Percentiles rank a stretch among this genome's conserved stretches.
These are phyloP conservation scores for Drosophila seguyi DNA, from an alignment of 1,140 invertebrate genomes.

Conservation along the genomic window DNA sequence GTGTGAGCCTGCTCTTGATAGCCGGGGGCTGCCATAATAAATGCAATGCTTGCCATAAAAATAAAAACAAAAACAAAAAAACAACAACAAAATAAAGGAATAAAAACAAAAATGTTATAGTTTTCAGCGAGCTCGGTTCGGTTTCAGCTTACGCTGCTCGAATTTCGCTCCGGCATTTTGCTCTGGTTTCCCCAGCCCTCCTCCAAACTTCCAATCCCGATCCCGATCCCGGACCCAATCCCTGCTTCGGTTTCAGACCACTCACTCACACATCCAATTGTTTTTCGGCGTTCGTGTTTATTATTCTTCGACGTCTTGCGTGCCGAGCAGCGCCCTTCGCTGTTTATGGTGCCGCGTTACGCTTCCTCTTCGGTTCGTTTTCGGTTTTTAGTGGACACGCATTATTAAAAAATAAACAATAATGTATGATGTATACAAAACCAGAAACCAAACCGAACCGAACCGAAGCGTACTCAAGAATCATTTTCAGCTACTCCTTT, in stretches of 20 bases:
- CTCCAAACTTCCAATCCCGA: slow-evolving; percentile 9
- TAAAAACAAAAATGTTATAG: slow-evolving; percentile 68
- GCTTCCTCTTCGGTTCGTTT: slow-evolving; percentile 51
- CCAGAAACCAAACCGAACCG: slow-evolving; percentile 32
- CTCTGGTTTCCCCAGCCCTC: slow-evolving; percentile 14
- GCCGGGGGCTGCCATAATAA: slow-evolving; percentile 65
- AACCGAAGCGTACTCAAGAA: slow-evolving; percentile 27
- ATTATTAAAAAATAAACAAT: slow-evolving; percentile 85
- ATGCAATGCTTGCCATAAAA: slow-evolving; percentile 80
- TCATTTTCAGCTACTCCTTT: slow-evolving; percentile 69
- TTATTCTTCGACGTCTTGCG: slow-evolving; percentile 67
- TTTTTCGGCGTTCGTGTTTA: slow-evolving; percentile 71
- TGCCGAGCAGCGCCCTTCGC: slow-evolving; percentile 50
- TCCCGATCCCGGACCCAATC: slow-evolving; percentile 17
- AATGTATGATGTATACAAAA: slow-evolving; percentile 61
- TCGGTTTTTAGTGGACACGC: slow-evolving; percentile 79
- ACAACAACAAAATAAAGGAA: slow-evolving; percentile 51
- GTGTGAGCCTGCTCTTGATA: slow-evolving; percentile 26
- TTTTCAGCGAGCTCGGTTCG: slow-evolving; percentile 59
- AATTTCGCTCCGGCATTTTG: slow-evolving; percentile 50
- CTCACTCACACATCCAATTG: slow-evolving; percentile 26
- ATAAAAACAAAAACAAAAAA: slow-evolving; percentile 36
- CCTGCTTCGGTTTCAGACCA: slow-evolving; percentile 20
- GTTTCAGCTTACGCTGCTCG: slow-evolving; percentile 74
- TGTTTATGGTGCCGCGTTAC: slow-evolving; percentile 79